Base-by-base conservation (phyloP, 2,888 invertebrate genomes). In the Mythimna lalbum region DNA sequence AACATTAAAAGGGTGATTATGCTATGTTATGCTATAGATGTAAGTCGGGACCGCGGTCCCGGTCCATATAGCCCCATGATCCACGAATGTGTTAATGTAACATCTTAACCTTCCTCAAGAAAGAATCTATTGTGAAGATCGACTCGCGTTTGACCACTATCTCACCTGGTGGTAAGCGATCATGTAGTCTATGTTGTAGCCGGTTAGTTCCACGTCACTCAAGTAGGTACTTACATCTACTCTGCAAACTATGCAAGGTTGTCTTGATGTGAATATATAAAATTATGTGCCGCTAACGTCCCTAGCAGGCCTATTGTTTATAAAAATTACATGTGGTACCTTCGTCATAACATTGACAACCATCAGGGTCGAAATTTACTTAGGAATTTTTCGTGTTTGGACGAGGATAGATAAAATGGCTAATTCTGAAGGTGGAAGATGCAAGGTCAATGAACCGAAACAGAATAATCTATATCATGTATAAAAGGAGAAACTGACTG, bases 221-320 rank as follows among this genome's bases (percentile, higher is more conserved):
- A 64, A 36, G 14, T 36, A 59, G 17, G 17, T 36, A 64, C 17
- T 21, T n/a, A 36, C 14, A 76, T 4, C 31, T 61, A 73, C 33
- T 21, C 9, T 17, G 23, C 21, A n/a, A 80, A 52, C 10, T 47
- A 76, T n/a, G 43, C 81, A 81, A 80, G 81, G 71, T 52, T 76
- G 47, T 43, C 7, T 19, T 36, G 21, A 33, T 62, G 63, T 10
- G 55, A 71, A 71, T 67, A 61, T 43, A 57, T 55, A 50, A 63
- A 69, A 64, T 67, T 53, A 68, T 76, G 39, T 80, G 76, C 61
- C 63, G 27, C 4, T 67, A 49, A 62, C 70, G 62, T 33, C 55
- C 39, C 56, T 27, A 77, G n/a, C 59, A 33, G 7, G n/a, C 7
- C 63, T 64, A 78, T 78, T 78, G 81, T 78, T 69, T 80, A 55